Evolutionary conservation across 1,140 invertebrate species (phyloP), one percentile per base, ranked within the genome.

Genomic region (Amyelois transitella): DNA sequence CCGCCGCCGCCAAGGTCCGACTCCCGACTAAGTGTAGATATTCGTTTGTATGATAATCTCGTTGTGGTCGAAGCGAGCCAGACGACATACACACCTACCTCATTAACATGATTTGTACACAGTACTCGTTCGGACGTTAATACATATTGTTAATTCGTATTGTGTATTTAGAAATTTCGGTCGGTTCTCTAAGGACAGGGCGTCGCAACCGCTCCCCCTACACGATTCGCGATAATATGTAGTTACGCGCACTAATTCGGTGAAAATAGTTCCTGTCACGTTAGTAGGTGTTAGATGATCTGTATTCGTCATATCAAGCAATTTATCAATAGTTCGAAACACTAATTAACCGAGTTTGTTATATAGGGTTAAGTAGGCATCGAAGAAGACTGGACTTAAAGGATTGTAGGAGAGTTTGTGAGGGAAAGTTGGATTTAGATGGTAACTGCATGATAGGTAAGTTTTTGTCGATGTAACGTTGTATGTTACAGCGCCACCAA

Each of bases 311-410:
- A 38, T 38, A 38, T 38, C 32, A 38, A 38, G n/a, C 32, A 38
- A 14, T 28, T 12, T 38, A 14, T 38, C 32, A 6, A 38, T 38
- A 14, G 17, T 10, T 32, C n/a, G 32, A 19, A 21, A 1, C 20
- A 48, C 12, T 38, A 8, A n/a, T 38, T 38, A 10, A 48, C 20
- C 7, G 6, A 21, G 8, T 43, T 2, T 12, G 18, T 48, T 48
- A 48, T n/a, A 22, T 75, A 75, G 66, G 56, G 25, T 64, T 73
- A 75, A 72, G 69, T 70, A 63, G 65, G 69, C 72, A 75, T 69
- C 62, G 59, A 63, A 67, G 69, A 78, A 77, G 75, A 81, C 78
- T 81, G 78, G 69, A 64, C 62, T 70, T 68, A 61, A 71, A 55
- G 62, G 63, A 57, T 28, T 64, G 64, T 53, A 45, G 18, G 55